A percentile compares a stretch with the other conserved stretches of the same genome.
These are phyloP conservation scores for Chouioia cunea DNA, from an alignment of 2,888 invertebrate genomes.

Conservation along the genomic window DNA sequence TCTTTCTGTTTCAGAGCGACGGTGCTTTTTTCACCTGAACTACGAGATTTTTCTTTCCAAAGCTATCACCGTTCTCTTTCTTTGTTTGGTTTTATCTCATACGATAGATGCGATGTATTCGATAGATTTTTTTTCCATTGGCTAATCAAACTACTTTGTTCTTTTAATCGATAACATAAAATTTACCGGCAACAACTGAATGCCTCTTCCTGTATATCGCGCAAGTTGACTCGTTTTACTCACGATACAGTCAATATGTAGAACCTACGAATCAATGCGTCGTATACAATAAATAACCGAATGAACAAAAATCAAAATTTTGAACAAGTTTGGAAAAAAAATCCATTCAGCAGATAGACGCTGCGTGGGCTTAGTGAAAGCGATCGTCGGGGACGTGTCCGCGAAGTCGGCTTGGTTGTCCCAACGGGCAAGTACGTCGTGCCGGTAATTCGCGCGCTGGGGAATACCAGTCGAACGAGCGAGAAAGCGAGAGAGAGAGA, in stretches of 20 bases:
- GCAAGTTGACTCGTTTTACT: no score
- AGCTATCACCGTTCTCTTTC: no score
- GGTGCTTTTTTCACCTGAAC: slow-evolving; percentile 9
- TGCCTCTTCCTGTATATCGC: no score
- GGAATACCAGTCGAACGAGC: slow-evolving; percentile 53
- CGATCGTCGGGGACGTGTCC: slow-evolving; percentile 29
- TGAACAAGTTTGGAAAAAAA: neutral
- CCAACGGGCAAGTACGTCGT: slow-evolving; percentile 13
- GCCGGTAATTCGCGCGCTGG: slow-evolving; percentile 52
- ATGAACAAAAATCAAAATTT: no score
- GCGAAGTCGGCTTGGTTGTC: neutral
- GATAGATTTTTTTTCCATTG: slow-evolving; percentile 48
- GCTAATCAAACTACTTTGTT: neutral
- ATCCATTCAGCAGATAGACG: neutral
- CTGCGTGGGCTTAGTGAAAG: neutral
- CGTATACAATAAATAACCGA: no score
- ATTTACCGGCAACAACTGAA: no score
- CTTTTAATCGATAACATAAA: no score
- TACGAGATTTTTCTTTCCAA: neutral
- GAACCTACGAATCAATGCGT: no score
- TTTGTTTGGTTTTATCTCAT: neutral
- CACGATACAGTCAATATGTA: no score
- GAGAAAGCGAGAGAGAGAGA: slow-evolving; percentile 27
- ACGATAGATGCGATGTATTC: slow-evolving; percentile 49
- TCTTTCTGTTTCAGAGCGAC: slow-evolving; percentile 7